Base-by-base conservation (phyloP, 2,888 invertebrate genomes). In the Drosophila emarginata region DNA sequence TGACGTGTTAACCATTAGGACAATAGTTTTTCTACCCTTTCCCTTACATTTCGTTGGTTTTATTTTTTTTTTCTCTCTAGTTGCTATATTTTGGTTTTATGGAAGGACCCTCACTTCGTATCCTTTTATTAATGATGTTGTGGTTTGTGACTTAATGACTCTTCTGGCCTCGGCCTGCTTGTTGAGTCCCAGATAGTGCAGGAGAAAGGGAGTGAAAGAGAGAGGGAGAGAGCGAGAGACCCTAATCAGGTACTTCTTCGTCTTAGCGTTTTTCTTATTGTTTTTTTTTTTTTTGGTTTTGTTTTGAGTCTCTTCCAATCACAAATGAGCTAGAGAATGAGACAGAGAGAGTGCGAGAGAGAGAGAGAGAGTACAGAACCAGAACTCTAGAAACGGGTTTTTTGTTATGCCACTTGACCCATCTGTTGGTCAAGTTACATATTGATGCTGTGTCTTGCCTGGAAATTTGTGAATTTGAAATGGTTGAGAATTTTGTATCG, bases 1-100 rank as follows among this genome's bases (percentile, higher is more conserved):
- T 28, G 66, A 53, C 69, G 60, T 76, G 78, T 82, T 78, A 73
- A 61, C 65, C 83, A 79, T 82, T 77, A 78, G 80, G 77, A 72
- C 61, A 59, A 62, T 54, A 40, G 54, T 40, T 65, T 45, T 9
- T 18, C 52, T 26, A 23, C 53, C 26, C 37, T 32, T 59, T 57
- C 57, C 36, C 21, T 28, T 40, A n/a, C 32, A 28, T 12, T 32
- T 59, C 26, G 14, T 62, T n/a, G n/a, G n/a, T 21, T 15, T 11
- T 18, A 0, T 45, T 32, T 32, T 32, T 32, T 32, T 32, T 32
- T 9, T 32, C 5, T 28, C 4, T 28, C 5, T 28, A 9, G 32
- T 32, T 9, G 32, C 11, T 45, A 2, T 45, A 15, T 18, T 21
- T 45, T 11, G 11, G 45, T 45, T 45, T 45, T 21, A 14, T 4